A percentile compares a stretch with the other conserved stretches of the same genome.
Conservation (phyloP, 2,113 vertebrate genomes). For the Uria aalge region DNA sequence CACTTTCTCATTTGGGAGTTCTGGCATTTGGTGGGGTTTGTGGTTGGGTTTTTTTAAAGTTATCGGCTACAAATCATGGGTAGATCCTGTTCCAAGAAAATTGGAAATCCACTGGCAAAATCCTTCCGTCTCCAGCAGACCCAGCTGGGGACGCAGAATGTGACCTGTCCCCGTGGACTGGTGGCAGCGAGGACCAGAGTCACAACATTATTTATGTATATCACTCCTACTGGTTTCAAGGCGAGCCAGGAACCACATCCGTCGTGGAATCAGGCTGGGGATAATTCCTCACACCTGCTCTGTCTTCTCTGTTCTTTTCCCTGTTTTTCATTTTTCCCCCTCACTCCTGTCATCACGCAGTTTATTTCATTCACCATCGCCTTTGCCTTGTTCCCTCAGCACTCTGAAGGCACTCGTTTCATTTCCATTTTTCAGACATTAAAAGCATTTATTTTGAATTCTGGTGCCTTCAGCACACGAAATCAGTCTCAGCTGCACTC, state of each 20-base stretch:
- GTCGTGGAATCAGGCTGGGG: background rate
- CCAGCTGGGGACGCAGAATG: background rate
- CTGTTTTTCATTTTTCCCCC: background rate
- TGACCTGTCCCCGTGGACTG: background rate
- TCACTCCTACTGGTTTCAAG: background rate
- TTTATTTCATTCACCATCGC: background rate
- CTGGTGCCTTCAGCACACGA: conserved; percentile 12
- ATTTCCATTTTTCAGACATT: conserved; percentile 18
- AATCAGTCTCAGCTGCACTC: conserved; percentile 2
- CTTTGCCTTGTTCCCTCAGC: background rate
- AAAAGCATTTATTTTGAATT: conserved; percentile 33
- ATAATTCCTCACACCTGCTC: background rate
- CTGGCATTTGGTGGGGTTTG: background rate
- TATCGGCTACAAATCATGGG: background rate
- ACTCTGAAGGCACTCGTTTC: background rate
- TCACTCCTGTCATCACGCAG: background rate
- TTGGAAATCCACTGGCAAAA: background rate
- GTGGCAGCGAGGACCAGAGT: background rate
- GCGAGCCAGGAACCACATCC: background rate
- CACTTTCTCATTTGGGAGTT: background rate
- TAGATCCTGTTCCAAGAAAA: background rate
- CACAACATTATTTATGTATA: background rate
- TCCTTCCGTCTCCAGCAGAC: background rate
- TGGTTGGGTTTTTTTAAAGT: background rate
- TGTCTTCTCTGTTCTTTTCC: background rate